phyloP scores from a whole-genome alignment of 2,113 vertebrate species.

The Pseudolaguvia tuberculata region DNA sequence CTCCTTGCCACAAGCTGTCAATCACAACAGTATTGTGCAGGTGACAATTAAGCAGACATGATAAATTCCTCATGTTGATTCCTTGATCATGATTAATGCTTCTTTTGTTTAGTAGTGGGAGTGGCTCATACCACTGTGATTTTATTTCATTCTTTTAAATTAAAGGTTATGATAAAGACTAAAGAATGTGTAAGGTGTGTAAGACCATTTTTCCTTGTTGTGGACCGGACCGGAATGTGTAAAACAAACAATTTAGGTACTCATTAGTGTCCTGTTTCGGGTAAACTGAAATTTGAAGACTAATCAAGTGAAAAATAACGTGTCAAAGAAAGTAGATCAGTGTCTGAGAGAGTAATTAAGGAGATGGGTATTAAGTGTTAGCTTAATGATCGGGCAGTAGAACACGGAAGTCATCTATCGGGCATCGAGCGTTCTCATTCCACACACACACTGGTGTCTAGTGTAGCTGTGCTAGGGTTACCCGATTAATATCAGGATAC shows the following conservation, averaged over 20 bases:
- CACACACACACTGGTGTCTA: constrained; percentile 23
- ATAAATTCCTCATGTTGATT: constrained; percentile 5
- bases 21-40: constrained; percentile 75
- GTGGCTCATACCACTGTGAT: not conserved
- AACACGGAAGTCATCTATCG: constrained; percentile 19
- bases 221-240: no score
- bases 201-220: not conserved
- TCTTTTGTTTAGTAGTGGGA: not conserved
- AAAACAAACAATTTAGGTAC: not conserved
- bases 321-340: constrained; percentile 22
- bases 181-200: no score
- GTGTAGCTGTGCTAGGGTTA: constrained; percentile 23
- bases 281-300: not conserved
- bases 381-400: constrained; percentile 13
- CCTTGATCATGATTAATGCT: not conserved
- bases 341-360: constrained; percentile 29
- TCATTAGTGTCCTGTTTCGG: not conserved
- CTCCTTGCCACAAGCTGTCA: constrained; percentile 59
- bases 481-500: constrained; percentile 59
- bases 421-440: constrained; percentile 13
- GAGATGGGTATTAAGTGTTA: constrained; percentile 9
- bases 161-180: no score
- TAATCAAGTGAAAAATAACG: not conserved
- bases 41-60: constrained; percentile 61
- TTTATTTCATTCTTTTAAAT: not conserved